Base-by-base conservation (phyloP, 2,797 vertebrate genomes). In the Microctenopoma steveboyesi region DNA sequence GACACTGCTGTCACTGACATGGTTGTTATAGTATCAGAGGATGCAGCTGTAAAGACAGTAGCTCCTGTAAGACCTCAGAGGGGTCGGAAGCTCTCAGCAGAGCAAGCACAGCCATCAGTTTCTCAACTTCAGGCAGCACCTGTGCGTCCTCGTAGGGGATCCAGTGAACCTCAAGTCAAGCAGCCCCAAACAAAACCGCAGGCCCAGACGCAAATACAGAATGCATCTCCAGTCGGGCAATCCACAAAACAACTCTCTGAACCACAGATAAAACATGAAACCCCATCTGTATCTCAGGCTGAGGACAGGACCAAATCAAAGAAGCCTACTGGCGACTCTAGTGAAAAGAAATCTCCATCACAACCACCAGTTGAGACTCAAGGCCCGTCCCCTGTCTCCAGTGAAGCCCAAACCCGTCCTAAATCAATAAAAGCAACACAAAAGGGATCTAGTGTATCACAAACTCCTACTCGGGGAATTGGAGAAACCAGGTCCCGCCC, bases 41-140 rank as follows among this genome's bases (percentile, higher is more conserved):
- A 18, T 50, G 47, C 70, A 62, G 71, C 42, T 47, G 77, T 61
- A 25, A 92, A 92, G 56, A 70, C 72, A 46, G 75, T n/a, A 30
- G 82, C 43, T 71, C 90, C 91, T 57, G 82, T 91, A 13, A 85
- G 92, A 79, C 91, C 89, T 50, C 91, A 92, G 63, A 86, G 91
- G 84, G 91, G 85, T n/a, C 71, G 86, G 5, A 89, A 86, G 46
- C 46, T 69, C 42, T 86, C 89, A 35, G 61, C 73, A 30, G 90
- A 92, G 30, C 91, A 90, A 51, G 81, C 85, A 14, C 91, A 90
- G 51, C 82, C 85, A 14, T 58, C 63, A 50, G 33, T 74, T 40
- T 51, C 62, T 76, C 91, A 81, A 79, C 82, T 47, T 71, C 84
- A 91, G 68, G 42, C 83, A 55, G 81, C 70, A 61, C 82, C 87